Evolutionary conservation across 2,113 vertebrate genomes (phyloP).

Genomic region (Elaphurus davidianus): DNA sequence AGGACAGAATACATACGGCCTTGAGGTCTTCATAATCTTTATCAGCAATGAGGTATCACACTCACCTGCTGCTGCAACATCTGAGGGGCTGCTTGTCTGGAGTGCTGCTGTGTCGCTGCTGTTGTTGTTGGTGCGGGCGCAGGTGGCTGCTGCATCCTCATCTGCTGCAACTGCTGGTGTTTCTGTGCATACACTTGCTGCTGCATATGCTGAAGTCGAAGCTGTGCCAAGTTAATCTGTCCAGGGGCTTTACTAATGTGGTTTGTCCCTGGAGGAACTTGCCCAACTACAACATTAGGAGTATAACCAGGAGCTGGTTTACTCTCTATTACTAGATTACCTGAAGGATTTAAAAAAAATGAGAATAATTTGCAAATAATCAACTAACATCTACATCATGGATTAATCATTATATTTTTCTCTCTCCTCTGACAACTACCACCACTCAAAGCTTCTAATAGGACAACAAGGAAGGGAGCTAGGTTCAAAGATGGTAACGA

Average conservation of each 20-base stretch:
- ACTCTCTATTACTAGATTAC: slow-evolving; percentile 97
- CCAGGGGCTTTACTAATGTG: slow-evolving; percentile 91
- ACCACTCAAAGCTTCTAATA: slow-evolving; percentile 2
- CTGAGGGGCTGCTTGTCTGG: slow-evolving; percentile 88
- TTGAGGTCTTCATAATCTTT: not conserved
- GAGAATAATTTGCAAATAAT: slow-evolving; percentile 38
- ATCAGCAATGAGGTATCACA: not conserved
- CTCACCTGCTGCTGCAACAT: slow-evolving; percentile 94
- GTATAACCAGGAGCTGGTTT: slow-evolving; percentile 89
- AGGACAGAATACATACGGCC: not conserved
- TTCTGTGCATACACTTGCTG: slow-evolving; percentile 95
- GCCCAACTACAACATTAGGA: slow-evolving; percentile 89
- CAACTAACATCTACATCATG: not conserved
- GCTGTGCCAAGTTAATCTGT: slow-evolving; percentile 98
- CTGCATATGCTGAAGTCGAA: slow-evolving; percentile 97
- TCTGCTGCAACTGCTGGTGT: slow-evolving; percentile 91
- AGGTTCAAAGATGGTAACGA: not conserved
- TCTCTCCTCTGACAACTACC: slow-evolving; percentile 17
- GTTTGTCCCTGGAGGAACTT: slow-evolving; percentile 89
- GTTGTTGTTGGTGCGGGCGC: slow-evolving; percentile 82
- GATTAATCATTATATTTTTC: slow-evolving; percentile 24
- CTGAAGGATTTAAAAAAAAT: slow-evolving; percentile 78
- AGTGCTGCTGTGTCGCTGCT: slow-evolving; percentile 64
- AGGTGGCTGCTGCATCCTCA: slow-evolving; percentile 94
- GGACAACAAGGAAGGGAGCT: not conserved